Percentiles rank a stretch among this genome's conserved stretches.
phyloP scores from a whole-genome alignment of 2,797 vertebrate genomes.

The Champsocephalus esox region DNA sequence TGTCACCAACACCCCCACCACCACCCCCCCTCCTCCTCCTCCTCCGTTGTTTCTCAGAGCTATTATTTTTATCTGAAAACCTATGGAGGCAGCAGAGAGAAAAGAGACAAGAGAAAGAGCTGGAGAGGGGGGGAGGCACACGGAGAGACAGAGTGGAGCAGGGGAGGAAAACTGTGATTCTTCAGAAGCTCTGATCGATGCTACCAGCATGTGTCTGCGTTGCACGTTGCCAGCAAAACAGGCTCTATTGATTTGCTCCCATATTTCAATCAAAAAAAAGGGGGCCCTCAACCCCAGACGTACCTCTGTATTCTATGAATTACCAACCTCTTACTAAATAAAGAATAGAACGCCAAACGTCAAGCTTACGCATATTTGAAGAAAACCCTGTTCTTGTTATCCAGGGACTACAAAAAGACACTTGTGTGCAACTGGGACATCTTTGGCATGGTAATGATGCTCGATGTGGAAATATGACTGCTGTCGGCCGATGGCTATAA shows the following conservation, averaged over 20 bases:
- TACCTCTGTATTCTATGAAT: slow-evolving; percentile 46
- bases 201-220: slow-evolving; percentile 73
- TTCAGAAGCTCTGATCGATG: slow-evolving; percentile 82
- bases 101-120: slow-evolving; percentile 45
- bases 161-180: slow-evolving; percentile 76
- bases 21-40: not conserved
- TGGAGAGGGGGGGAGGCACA: slow-evolving; percentile 36
- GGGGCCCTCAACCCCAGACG: slow-evolving; percentile 52
- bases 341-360: slow-evolving; percentile 39
- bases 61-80: slow-evolving; percentile 82
- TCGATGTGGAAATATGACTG: slow-evolving; percentile 51
- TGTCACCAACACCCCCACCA: slow-evolving; percentile 59
- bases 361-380: slow-evolving; percentile 43
- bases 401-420: slow-evolving; percentile 45
- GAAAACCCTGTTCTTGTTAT: slow-evolving; percentile 31
- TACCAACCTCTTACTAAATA: slow-evolving; percentile 44
- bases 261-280: slow-evolving; percentile 73
- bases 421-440: slow-evolving; percentile 30
- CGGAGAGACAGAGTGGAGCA: slow-evolving; percentile 49
- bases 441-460: slow-evolving; percentile 53
- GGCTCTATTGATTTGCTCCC: slow-evolving; percentile 76
- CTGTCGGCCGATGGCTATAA: slow-evolving; percentile 52
- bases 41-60: slow-evolving; percentile 69
- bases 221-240: slow-evolving; percentile 67
- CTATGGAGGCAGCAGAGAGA: slow-evolving; percentile 67